These are phyloP conservation scores for Probaryconus sp. DNA, from an alignment of 1,140 invertebrate species.

Conservation along the genomic window DNA sequence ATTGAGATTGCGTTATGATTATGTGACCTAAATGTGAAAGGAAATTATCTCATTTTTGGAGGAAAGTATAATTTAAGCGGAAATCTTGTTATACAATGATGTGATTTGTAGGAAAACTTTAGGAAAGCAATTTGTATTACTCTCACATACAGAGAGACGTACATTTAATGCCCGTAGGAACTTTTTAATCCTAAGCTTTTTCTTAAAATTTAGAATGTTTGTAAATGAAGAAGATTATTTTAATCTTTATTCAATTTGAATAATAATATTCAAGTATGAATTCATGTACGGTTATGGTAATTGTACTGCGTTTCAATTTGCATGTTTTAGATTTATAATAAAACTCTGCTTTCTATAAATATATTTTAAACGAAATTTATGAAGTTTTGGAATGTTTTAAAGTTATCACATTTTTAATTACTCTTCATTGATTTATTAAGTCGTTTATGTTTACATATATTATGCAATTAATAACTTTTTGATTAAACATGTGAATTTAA, in stretches of 20 bases:
- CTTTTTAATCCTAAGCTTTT: conserved; percentile 44
- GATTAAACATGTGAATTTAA: too few relatives aligned
- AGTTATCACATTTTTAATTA: too few relatives aligned
- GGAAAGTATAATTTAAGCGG: conserved; percentile 37
- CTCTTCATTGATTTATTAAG: too few relatives aligned
- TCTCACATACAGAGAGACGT: conserved; percentile 9
- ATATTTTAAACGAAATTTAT: too few relatives aligned
- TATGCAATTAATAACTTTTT: too few relatives aligned
- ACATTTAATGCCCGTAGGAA: conserved; percentile 16
- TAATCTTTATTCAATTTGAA: conserved; percentile 24
- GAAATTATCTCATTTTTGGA: conserved; percentile 27
- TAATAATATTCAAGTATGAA: conserved; percentile 6
- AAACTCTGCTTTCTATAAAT: too few relatives aligned
- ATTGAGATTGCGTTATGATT: conserved; percentile 4
- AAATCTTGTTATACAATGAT: conserved; percentile 33
- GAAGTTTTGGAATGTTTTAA: too few relatives aligned
- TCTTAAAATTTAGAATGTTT: conserved; percentile 32
- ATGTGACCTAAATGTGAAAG: conserved; percentile 23
- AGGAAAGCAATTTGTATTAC: conserved; percentile 40
- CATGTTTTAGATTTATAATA: conserved; percentile 1
- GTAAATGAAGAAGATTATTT: conserved; percentile 28
- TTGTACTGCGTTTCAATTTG: neutral
- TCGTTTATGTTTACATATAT: too few relatives aligned
- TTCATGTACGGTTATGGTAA: conserved; percentile 11
- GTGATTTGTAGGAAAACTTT: conserved; percentile 45